phyloP scores from a whole-genome alignment of 1,140 invertebrate species.

The Phymastichus coffea region DNA sequence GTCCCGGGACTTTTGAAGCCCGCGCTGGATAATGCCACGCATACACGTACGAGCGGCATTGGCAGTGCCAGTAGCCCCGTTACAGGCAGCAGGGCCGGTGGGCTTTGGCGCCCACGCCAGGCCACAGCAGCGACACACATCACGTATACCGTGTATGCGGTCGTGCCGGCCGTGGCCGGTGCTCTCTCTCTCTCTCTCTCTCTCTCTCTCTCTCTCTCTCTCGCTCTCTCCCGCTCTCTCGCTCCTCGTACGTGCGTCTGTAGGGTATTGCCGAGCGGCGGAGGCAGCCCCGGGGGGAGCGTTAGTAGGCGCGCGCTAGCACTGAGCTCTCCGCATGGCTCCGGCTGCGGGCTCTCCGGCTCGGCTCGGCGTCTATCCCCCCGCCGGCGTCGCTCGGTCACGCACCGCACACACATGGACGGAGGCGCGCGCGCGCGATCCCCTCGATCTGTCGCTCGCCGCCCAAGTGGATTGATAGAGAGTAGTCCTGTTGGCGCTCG shows the following conservation, averaged over 20 bases:
- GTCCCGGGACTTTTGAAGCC: not conserved
- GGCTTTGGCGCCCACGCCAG: slow-evolving; percentile 27
- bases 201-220: too few species aligned
- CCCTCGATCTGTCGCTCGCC: not conserved
- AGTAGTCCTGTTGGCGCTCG: slow-evolving; percentile 36
- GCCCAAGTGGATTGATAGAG: slow-evolving; percentile 40
- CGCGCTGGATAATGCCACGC: too few species aligned
- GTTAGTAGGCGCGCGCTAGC: too few species aligned
- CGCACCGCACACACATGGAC: slow-evolving; percentile 26
- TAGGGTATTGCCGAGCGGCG: too few species aligned
- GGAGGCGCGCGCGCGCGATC: slow-evolving; percentile 16
- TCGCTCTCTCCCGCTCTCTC: too few species aligned
- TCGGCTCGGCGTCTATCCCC: too few species aligned
- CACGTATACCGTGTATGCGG: not conserved
- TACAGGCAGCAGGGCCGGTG: slow-evolving; percentile 38
- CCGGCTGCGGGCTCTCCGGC: too few species aligned
- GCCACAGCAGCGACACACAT: not conserved
- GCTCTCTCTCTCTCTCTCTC: slow-evolving; percentile 27
- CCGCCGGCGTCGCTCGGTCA: too few species aligned
- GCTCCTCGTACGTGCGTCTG: too few species aligned
- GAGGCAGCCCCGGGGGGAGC: too few species aligned
- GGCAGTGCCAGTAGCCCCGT: slow-evolving; percentile 46
- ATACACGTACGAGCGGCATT: too few species aligned
- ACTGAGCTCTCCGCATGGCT: too few species aligned
- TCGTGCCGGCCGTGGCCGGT: not conserved